A percentile compares a stretch with the other conserved stretches of the same genome.
Evolutionary conservation across 1,140 invertebrate species (phyloP).

Genomic region (Drosophila triauraria): DNA sequence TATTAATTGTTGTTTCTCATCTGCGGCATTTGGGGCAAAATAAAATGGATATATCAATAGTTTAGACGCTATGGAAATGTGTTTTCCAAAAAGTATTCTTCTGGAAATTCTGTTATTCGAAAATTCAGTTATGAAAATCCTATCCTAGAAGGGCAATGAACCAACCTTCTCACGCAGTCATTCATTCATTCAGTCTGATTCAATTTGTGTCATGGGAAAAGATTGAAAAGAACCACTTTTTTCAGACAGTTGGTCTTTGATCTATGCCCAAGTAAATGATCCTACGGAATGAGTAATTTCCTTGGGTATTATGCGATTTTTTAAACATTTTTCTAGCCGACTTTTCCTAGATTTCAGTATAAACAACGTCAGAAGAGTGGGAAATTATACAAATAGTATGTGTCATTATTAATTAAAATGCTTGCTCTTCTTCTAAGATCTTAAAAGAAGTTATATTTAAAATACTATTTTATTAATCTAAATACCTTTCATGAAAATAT

Average conservation of each 20-base stretch:
- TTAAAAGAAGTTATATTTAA: no score
- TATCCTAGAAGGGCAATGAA: constrained; percentile 24
- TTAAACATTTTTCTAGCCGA: constrained; percentile 22
- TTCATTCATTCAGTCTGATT: constrained; percentile 16
- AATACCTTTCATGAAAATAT: no score
- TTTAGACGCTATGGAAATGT: not conserved
- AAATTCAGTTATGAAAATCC: not conserved
- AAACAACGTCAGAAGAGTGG: constrained; percentile 20
- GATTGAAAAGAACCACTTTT: constrained; percentile 11
- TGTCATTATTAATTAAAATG: constrained; percentile 3
- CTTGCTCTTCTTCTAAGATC: no score
- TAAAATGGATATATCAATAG: constrained; percentile 8
- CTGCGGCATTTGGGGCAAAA: constrained; percentile 10
- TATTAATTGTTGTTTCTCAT: constrained; percentile 17
- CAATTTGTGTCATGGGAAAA: constrained; percentile 23
- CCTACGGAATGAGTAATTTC: constrained; percentile 32
- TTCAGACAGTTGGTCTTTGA: constrained; percentile 27
- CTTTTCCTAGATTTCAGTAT: constrained; percentile 12
- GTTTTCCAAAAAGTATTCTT: constrained; percentile 11
- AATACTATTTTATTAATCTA: no score
- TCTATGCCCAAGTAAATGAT: constrained; percentile 41
- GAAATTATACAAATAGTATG: constrained; percentile 7
- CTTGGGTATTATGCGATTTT: constrained; percentile 16
- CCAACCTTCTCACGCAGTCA: constrained; percentile 16
- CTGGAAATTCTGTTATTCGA: constrained; percentile 1